These are phyloP conservation scores for Aurelia sp. DNA, from an alignment of 30 jellyfish, hydroid and myxozoan species.

Conservation along the genomic window DNA sequence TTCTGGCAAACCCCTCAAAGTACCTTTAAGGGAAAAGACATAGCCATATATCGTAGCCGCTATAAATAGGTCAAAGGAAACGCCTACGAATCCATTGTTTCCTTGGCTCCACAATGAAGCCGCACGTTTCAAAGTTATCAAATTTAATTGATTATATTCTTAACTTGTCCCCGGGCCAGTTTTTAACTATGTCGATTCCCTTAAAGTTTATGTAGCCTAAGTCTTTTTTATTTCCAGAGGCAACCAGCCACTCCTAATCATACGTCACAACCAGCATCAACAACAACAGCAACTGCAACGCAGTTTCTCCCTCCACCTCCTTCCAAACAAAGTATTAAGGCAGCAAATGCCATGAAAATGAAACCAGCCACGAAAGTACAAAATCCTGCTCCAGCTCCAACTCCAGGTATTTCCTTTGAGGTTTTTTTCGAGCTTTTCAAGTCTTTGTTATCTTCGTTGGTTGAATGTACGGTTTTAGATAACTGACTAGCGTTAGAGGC, in stretches of 20 bases:
- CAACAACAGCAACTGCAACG: background rate
- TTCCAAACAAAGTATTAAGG: constrained; percentile 77
- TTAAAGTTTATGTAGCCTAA: background rate
- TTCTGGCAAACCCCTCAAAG: too few relatives aligned
- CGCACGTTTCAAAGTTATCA: too few relatives aligned
- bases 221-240: background rate
- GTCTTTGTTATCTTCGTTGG: background rate
- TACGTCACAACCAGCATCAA: background rate
- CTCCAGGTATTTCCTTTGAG: constrained; percentile 10
- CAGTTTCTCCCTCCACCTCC: constrained; percentile 91
- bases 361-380: constrained; percentile 4
- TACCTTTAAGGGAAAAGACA: too few relatives aligned
- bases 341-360: constrained; percentile 60
- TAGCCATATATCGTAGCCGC: too few relatives aligned
- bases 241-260: background rate
- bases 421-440: background rate
- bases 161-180: too few relatives aligned
- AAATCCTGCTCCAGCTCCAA: constrained; percentile 14
- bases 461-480: background rate
- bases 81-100: too few relatives aligned
- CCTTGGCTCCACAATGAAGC: too few relatives aligned
- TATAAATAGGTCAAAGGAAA: too few relatives aligned
- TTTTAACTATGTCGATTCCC: background rate
- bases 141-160: too few relatives aligned
- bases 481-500: too few relatives aligned